Evolutionary conservation across 2,113 vertebrate genomes (phyloP), one percentile per base, ranked within the genome.

Genomic region (Hippocampus zosterae): DNA sequence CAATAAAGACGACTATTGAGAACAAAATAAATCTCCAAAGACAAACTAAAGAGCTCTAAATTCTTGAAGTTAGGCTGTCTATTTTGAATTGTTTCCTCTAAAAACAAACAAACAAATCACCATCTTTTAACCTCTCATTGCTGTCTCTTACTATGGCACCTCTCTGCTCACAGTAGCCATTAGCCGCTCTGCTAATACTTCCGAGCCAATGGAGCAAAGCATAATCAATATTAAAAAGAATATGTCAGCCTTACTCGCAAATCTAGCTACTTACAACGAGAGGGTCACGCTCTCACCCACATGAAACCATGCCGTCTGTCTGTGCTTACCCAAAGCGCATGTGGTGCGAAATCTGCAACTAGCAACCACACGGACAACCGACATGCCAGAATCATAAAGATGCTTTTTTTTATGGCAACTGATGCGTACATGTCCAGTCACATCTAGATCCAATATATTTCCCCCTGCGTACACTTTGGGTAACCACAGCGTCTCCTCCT

Each of bases 91-190:
- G 90, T 86, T 89, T 90, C 75, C 91, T 85, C 46, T 52, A 52
- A 67, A 91, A 93, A 90, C 33, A 37, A 89, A 90, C 33, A 33
- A 89, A 93, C 94, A 93, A 94, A 92, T 91, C 94, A 94, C 93
- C 91, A 90, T 94, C 94, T 95, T 85, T 95, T 96, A 95, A 95
- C 93, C 92, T 92, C 91, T 97, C 95, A 95, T 96, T 88, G 93
- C 94, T 95, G 92, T 95, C 94, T 93, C 94, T 94, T 86, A 95
- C 87, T 60, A 60, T 21, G 93, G 92, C 89, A 94, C 93, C 94
- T 94, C 90, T 91, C 92, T 93, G 95, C 96, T 95, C 91, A 91
- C 92, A 85, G 74, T 84, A 84, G 85, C 89, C 52, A 70, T 76
- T 65, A 89, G 90, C 88, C 61, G 92, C 89, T 92, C 81, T 92